A percentile compares a stretch with the other conserved stretches of the same genome.
phyloP scores from a whole-genome alignment of 2,113 vertebrate genomes.

The Stictonetta naevosa region DNA sequence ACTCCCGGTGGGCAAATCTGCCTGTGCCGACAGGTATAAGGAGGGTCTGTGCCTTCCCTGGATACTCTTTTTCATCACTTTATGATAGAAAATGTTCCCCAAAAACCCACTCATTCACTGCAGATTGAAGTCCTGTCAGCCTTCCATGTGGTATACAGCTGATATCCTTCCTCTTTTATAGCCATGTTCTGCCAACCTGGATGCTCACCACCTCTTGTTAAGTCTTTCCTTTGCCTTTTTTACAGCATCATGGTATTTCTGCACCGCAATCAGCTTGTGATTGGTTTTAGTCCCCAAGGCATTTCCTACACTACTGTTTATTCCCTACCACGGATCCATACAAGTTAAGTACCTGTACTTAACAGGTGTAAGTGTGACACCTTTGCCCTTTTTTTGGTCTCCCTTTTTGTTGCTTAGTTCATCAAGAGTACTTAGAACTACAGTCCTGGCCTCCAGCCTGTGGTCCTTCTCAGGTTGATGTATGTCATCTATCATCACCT shows the following conservation, averaged over 20 bases:
- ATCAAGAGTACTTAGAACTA: fast-evolving
- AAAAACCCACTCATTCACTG: too few species aligned
- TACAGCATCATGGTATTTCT: fast-evolving
- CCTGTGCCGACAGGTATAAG: too few species aligned
- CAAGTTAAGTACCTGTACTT: fast-evolving
- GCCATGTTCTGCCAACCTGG: fast-evolving
- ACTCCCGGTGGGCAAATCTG: neutral
- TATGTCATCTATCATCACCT: fast-evolving
- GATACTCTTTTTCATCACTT: too few species aligned
- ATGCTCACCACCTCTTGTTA: fast-evolving
- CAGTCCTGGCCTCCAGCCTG: fast-evolving
- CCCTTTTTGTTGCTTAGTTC: neutral
- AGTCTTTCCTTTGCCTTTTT: too few species aligned
- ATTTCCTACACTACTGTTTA: fast-evolving
- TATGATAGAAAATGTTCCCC: too few species aligned
- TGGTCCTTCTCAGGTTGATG: neutral
- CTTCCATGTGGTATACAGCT: fast-evolving
- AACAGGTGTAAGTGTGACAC: fast-evolving
- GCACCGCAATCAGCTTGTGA: fast-evolving
- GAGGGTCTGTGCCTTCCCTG: fast-evolving
- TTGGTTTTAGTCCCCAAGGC: too few species aligned
- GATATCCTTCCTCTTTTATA: fast-evolving
- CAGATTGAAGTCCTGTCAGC: neutral
- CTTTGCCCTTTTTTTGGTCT: too few species aligned
- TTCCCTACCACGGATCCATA: fast-evolving